phyloP scores from a whole-genome alignment of 2,888 invertebrate genomes.

The Pachliopta kotzebuea region DNA sequence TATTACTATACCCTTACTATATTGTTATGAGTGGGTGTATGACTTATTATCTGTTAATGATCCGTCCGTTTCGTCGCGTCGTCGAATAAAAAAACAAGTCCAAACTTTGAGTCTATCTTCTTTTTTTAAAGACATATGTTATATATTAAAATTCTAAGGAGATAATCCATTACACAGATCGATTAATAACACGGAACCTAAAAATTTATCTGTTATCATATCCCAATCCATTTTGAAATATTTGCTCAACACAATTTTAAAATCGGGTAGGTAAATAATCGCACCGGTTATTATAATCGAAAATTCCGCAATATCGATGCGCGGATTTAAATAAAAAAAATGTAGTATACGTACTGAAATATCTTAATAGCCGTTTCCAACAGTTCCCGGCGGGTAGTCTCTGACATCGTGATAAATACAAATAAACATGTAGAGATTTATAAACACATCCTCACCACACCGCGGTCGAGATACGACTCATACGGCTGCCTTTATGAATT shows the following conservation, averaged over 20 bases:
- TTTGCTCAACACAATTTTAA: constrained; percentile 2
- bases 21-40: no score
- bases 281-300: neutral
- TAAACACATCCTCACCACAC: constrained; percentile 15
- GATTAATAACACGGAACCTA: neutral
- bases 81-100: no score
- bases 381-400: constrained; percentile 7
- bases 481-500: constrained; percentile 14
- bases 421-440: constrained; percentile 6
- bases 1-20: no score
- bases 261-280: constrained; percentile 10
- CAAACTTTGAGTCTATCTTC: no score
- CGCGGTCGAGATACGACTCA: constrained; percentile 21
- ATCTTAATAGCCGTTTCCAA: constrained; percentile 17
- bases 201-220: neutral
- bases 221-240: constrained; percentile 3
- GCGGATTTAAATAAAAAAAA: constrained; percentile 9
- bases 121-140: neutral
- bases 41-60: no score
- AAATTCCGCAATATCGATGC: neutral
- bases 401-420: neutral
- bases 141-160: neutral
- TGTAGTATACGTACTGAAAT: constrained; percentile 25
- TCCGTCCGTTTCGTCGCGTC: no score
- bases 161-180: neutral